Percentiles rank a stretch among this genome's conserved stretches.
Evolutionary conservation across 2,113 vertebrate species (phyloP).

Genomic region (Macrotis lagotis): DNA sequence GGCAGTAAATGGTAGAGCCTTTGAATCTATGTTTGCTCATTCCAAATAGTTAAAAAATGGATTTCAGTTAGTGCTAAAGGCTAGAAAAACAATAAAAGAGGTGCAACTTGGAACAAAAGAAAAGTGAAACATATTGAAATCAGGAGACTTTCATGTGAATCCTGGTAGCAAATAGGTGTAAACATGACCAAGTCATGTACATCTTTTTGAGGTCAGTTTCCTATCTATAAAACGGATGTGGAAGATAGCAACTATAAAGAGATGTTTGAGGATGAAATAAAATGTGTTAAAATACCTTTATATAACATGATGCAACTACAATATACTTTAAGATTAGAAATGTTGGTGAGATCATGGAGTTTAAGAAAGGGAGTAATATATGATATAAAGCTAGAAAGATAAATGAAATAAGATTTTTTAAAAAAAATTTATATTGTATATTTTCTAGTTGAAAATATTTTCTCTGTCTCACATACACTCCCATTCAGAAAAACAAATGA

Average conservation of each 20-base stretch:
- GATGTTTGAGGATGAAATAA: neutral
- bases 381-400: neutral
- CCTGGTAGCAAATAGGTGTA: neutral
- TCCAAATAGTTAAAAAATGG: neutral
- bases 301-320: neutral
- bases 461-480: neutral
- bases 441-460: neutral
- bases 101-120: neutral
- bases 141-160: neutral
- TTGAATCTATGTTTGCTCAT: neutral
- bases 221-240: neutral
- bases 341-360: neutral
- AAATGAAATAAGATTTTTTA: neutral
- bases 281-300: neutral
- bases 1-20: neutral
- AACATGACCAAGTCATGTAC: neutral
- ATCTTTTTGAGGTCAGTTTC: neutral
- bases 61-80: neutral
- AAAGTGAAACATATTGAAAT: neutral
- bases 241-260: neutral
- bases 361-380: neutral
- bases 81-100: neutral
- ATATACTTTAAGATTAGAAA: neutral
- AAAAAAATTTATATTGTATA: neutral
- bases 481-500: neutral